These are phyloP conservation scores for Odontocerum albicorne DNA, from an alignment of 2,888 invertebrate genomes.

Conservation along the genomic window DNA sequence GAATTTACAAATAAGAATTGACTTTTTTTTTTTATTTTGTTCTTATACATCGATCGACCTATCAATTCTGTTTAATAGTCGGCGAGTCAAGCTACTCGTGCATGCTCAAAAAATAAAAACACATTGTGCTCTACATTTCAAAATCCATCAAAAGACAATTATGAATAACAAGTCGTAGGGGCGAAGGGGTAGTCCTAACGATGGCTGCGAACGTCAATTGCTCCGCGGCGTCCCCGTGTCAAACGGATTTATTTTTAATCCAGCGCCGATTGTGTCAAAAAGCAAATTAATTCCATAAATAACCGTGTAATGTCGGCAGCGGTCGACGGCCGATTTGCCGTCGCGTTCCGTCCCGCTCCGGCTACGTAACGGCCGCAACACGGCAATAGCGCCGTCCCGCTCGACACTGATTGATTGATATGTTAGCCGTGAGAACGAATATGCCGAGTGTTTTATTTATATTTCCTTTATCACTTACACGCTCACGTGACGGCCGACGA, in stretches of 20 bases:
- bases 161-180: too few relatives aligned
- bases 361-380: neutral
- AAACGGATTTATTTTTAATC: slow-evolving; percentile 11
- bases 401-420: slow-evolving; percentile 18
- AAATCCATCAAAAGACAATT: too few relatives aligned
- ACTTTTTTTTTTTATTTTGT: too few relatives aligned
- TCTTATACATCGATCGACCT: too few relatives aligned
- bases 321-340: slow-evolving; percentile 16
- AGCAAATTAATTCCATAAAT: slow-evolving; percentile 34
- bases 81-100: too few relatives aligned
- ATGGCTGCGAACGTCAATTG: too few relatives aligned
- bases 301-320: slow-evolving; percentile 24
- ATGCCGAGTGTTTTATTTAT: neutral
- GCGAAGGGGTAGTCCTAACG: too few relatives aligned
- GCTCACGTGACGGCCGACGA: neutral
- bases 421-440: slow-evolving; percentile 18
- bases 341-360: neutral
- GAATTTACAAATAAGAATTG: too few relatives aligned
- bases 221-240: too few relatives aligned
- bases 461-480: neutral
- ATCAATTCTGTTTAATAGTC: too few relatives aligned
- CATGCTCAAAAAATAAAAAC: too few relatives aligned
- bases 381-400: slow-evolving; percentile 14
- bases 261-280: slow-evolving; percentile 31
- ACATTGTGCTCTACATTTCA: too few relatives aligned